Evolutionary conservation across 2,888 invertebrate genomes (phyloP).

Genomic region (Shargacucullia verbasci): DNA sequence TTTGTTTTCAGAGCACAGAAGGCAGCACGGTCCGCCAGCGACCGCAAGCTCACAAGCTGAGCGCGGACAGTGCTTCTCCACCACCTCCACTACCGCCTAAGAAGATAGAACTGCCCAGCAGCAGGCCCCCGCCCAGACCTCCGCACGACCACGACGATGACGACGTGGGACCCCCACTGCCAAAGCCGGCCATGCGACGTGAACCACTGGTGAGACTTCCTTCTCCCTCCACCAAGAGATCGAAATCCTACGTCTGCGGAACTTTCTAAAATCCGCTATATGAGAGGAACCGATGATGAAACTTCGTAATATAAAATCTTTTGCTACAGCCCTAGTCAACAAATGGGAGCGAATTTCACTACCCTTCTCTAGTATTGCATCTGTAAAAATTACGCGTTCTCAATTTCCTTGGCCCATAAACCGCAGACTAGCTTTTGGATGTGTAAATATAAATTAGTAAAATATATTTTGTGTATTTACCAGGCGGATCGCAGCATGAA

Average conservation of each 20-base stretch:
- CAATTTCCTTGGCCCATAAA: too few species aligned
- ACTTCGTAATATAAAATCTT: too few species aligned
- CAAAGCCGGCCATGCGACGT: conserved; percentile 77
- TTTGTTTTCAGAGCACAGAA: conserved; percentile 69
- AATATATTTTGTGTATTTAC: not conserved
- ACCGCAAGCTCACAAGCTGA: conserved; percentile 59
- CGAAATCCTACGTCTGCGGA: too few species aligned
- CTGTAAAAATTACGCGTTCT: too few species aligned
- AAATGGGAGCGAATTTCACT: too few species aligned
- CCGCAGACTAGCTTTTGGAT: too few species aligned
- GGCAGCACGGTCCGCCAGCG: conserved; percentile 71
- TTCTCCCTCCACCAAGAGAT: too few species aligned
- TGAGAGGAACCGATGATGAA: too few species aligned
- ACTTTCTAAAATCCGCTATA: too few species aligned
- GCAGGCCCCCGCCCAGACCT: conserved; percentile 91
- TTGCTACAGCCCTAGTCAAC: too few species aligned
- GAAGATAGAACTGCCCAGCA: conserved; percentile 67
- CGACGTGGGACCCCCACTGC: conserved; percentile 77
- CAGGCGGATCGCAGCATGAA: conserved; percentile 84
- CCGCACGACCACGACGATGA: conserved; percentile 84
- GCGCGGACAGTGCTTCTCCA: conserved; percentile 85
- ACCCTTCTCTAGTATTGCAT: too few species aligned
- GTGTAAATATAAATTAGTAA: too few species aligned
- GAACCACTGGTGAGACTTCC: conserved; percentile 66
- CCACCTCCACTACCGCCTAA: conserved; percentile 92